A percentile compares a stretch with the other conserved stretches of the same genome.
Evolutionary conservation across 2,888 invertebrate species (phyloP).

Genomic region (Erynnis tages): DNA sequence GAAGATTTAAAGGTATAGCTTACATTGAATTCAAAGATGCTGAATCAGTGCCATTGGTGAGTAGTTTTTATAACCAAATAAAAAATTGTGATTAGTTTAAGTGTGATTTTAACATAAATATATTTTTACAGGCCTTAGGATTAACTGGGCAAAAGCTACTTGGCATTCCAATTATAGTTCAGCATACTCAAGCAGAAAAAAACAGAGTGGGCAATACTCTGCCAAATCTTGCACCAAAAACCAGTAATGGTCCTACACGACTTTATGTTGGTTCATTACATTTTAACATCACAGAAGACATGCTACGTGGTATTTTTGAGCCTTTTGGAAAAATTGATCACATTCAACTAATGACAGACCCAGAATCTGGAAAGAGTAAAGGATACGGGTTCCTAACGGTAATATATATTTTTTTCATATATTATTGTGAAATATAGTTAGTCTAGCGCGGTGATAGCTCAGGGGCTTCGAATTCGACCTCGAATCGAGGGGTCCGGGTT

Average conservation of each 20-base stretch:
- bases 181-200: constrained; percentile 97
- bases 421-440: too few species aligned
- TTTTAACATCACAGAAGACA: constrained; percentile 99
- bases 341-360: constrained; percentile 97
- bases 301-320: constrained; percentile 99
- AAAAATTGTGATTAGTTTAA: background rate
- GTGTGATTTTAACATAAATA: background rate
- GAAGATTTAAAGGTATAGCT: constrained; percentile 99
- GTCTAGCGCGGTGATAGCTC: too few species aligned
- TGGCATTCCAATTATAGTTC: constrained; percentile 98
- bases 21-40: constrained; percentile 99
- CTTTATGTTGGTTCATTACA: constrained; percentile 98
- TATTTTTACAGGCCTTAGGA: constrained; percentile 89
- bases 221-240: constrained; percentile 92
- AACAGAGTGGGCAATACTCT: constrained; percentile 94
- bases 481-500: too few species aligned
- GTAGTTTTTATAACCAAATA: constrained; percentile 39
- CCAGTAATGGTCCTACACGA: constrained; percentile 96
- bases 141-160: constrained; percentile 97
- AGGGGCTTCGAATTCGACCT: too few species aligned
- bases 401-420: constrained; percentile 50
- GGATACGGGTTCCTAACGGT: constrained; percentile 99
- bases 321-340: constrained; percentile 98
- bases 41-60: constrained; percentile 96
- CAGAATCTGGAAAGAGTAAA: constrained; percentile 96